phyloP scores from a whole-genome alignment of 1,140 invertebrate species.

The Scaptodrosophila lebanonensis region DNA sequence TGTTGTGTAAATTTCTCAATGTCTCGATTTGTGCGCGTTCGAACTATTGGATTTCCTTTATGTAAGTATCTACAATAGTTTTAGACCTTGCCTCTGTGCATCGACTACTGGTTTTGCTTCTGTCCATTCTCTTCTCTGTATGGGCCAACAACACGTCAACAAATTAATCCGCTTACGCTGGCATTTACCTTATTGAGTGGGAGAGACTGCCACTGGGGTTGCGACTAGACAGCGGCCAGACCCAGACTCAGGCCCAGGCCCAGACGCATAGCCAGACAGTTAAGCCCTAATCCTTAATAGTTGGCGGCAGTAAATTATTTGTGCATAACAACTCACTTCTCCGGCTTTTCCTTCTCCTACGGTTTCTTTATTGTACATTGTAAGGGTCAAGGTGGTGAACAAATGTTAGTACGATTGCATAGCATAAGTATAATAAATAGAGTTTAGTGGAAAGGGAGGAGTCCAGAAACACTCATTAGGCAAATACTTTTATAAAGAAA shows the following conservation, averaged over 20 bases:
- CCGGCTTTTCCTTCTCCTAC: no score
- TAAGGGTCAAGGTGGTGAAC: no score
- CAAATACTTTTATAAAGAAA: no score
- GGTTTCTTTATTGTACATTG: no score
- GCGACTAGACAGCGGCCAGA: slow-evolving; percentile 57
- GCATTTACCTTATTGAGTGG: slow-evolving; percentile 38
- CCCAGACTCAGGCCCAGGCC: slow-evolving; percentile 12
- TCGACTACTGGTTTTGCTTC: slow-evolving; percentile 40
- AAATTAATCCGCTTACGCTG: slow-evolving; percentile 63
- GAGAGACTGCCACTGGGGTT: slow-evolving; percentile 33
- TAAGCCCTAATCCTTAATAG: slow-evolving; percentile 66
- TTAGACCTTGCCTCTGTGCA: no score
- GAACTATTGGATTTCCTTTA: slow-evolving; percentile 60
- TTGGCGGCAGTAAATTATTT: slow-evolving; percentile 51
- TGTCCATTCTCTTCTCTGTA: slow-evolving; percentile 17
- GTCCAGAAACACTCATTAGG: no score
- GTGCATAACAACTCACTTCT: no score
- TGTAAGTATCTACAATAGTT: no score
- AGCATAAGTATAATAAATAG: no score
- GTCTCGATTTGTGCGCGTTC: slow-evolving; percentile 6
- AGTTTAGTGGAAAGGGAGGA: no score
- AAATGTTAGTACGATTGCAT: no score
- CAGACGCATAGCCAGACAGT: slow-evolving; percentile 63
- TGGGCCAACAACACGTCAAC: slow-evolving; percentile 63
- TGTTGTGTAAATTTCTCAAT: slow-evolving; percentile 62